phyloP scores from a whole-genome alignment of 1,140 invertebrate species.

The Eriosoma lanigerum region DNA sequence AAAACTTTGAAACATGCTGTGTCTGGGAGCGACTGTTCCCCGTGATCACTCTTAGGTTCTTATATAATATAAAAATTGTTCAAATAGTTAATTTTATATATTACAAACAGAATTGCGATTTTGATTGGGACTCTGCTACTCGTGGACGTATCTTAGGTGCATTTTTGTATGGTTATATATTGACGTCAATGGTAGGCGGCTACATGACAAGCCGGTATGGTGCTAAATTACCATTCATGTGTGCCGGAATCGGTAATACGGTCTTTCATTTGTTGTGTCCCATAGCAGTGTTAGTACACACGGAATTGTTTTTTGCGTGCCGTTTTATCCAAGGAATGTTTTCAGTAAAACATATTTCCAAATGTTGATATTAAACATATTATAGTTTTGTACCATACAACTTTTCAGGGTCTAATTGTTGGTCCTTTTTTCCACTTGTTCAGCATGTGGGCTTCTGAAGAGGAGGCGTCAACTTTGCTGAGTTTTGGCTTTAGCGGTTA shows the following conservation, averaged over 20 bases:
- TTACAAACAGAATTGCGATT: constrained; percentile 31
- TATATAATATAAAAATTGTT: too few species aligned
- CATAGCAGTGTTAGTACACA: not conserved
- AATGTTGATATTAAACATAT: too few species aligned
- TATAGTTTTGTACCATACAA: not conserved
- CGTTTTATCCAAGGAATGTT: constrained; percentile 34
- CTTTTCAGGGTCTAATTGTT: not conserved
- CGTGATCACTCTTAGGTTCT: too few species aligned
- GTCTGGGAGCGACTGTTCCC: too few species aligned
- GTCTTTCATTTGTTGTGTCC: constrained; percentile 1
- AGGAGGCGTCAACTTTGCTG: not conserved
- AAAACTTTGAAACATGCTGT: too few species aligned
- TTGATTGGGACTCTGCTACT: not conserved
- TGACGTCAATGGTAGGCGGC: constrained; percentile 24
- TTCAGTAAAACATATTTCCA: not conserved
- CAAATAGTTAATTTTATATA: not conserved
- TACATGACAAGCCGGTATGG: not conserved
- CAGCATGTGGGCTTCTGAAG: not conserved
- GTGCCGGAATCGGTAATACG: not conserved
- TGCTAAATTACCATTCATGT: constrained; percentile 21
- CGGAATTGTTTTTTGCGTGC: constrained; percentile 41
- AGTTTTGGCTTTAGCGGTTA: constrained; percentile 30
- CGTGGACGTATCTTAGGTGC: constrained; percentile 14
- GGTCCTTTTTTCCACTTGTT: constrained; percentile 26
- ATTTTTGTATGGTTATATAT: constrained; percentile 29